These are phyloP conservation scores for Phaetusa simplex DNA, from an alignment of 2,113 vertebrate genomes.

Conservation along the genomic window DNA sequence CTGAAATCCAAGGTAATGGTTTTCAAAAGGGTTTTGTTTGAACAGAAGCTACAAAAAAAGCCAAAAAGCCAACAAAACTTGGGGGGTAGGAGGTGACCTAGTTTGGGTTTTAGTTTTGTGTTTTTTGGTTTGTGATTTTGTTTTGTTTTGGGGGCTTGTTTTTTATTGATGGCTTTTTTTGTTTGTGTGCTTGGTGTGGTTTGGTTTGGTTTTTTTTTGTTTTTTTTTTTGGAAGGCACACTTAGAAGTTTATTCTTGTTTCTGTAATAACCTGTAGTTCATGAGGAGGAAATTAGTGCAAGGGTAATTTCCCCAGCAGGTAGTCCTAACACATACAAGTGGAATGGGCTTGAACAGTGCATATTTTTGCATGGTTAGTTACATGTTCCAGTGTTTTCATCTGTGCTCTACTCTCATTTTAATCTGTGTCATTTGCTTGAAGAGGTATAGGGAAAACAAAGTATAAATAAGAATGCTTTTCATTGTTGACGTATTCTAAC, in stretches of 20 bases:
- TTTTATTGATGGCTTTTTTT: not conserved
- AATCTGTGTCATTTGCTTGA: not conserved
- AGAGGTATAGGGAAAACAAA: not conserved
- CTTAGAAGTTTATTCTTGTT: not conserved
- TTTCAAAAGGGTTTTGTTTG: not conserved
- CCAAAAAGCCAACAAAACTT: not conserved
- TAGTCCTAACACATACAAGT: not conserved
- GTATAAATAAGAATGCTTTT: not conserved
- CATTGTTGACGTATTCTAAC: not conserved
- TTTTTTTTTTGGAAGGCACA: rapidly evolving
- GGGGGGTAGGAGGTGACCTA: not conserved
- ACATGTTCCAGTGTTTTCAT: not conserved
- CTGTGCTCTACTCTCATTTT: not conserved
- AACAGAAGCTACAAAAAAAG: not conserved
- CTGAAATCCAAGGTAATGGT: not conserved
- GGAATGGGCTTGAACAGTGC: not conserved
- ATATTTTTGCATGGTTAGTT: not conserved
- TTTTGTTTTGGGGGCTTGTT: not conserved
- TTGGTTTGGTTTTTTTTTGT: not conserved
- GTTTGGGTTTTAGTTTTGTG: not conserved
- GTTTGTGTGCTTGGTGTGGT: not conserved
- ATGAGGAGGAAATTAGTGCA: not conserved
- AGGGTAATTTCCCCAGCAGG: not conserved
- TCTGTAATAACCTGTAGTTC: not conserved
- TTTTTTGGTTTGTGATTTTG: not conserved